Conservation (phyloP, 2,113 vertebrate genomes). For the Mellivora capensis region DNA sequence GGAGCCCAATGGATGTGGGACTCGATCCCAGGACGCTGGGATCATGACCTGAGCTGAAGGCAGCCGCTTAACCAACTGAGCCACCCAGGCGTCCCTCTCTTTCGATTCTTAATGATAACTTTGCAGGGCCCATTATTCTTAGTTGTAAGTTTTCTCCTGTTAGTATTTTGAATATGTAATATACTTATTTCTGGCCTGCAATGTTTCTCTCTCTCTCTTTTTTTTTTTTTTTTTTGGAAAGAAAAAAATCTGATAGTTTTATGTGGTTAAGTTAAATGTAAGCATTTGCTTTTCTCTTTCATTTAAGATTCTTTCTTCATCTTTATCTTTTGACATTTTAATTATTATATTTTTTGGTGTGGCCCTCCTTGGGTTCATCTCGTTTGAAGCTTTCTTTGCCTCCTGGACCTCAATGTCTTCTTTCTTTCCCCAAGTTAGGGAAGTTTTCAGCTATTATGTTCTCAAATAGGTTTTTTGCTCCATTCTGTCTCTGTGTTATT, state of each 20-base stretch:
- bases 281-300: neutral
- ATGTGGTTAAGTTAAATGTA: neutral
- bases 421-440: neutral
- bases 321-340: neutral
- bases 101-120: neutral
- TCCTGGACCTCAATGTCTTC: neutral
- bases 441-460: neutral
- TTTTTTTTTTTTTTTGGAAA: neutral
- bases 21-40: too few relatives aligned
- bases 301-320: neutral
- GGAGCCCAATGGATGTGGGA: too few relatives aligned
- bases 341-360: neutral
- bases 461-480: neutral
- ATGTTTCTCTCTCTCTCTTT: neutral
- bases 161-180: neutral
- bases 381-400: neutral
- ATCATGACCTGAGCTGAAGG: too few relatives aligned
- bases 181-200: neutral
- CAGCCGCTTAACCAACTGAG: too few relatives aligned
- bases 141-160: neutral
- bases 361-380: neutral
- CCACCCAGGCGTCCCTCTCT: too few relatives aligned
- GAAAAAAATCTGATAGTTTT: neutral
- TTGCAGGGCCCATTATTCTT: neutral
- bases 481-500: neutral